Percentiles rank a stretch among this genome's conserved stretches.
phyloP scores from a whole-genome alignment of 2,113 vertebrate species.

The Nipponia nippon region DNA sequence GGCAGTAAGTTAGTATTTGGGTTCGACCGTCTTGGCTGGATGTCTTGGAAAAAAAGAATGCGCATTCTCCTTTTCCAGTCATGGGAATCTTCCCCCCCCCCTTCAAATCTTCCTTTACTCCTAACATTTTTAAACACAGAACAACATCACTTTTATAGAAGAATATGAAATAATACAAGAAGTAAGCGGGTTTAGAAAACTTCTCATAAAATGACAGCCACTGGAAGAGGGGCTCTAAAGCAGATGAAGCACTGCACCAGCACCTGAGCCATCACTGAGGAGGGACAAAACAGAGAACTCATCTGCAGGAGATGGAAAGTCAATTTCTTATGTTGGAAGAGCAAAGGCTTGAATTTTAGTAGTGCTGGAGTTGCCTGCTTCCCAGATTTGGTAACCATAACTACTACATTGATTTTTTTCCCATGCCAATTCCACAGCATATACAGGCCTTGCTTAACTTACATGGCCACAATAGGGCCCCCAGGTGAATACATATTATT shows the following conservation, averaged over 20 bases:
- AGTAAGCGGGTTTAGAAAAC: neutral
- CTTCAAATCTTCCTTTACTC: neutral
- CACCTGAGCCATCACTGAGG: neutral
- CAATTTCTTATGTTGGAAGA: neutral
- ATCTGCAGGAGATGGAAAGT: neutral
- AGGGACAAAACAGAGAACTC: neutral
- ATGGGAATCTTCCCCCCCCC: too few relatives aligned
- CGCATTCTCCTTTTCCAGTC: neutral
- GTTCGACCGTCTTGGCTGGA: neutral
- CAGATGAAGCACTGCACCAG: neutral
- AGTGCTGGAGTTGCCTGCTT: neutral
- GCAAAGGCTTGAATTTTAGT: neutral
- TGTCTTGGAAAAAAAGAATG: neutral
- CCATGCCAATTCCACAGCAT: neutral
- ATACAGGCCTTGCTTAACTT: neutral
- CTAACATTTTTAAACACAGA: neutral
- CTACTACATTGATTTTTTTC: neutral
- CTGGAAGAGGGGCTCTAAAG: neutral
- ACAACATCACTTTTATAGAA: neutral
- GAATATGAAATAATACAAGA: neutral
- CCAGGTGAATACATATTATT: neutral
- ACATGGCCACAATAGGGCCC: rapidly evolving
- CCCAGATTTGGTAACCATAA: neutral
- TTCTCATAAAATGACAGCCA: neutral
- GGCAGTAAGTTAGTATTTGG: neutral